Evolutionary conservation across 2,113 vertebrate genomes (phyloP).

Genomic region (Willisornis vidua): DNA sequence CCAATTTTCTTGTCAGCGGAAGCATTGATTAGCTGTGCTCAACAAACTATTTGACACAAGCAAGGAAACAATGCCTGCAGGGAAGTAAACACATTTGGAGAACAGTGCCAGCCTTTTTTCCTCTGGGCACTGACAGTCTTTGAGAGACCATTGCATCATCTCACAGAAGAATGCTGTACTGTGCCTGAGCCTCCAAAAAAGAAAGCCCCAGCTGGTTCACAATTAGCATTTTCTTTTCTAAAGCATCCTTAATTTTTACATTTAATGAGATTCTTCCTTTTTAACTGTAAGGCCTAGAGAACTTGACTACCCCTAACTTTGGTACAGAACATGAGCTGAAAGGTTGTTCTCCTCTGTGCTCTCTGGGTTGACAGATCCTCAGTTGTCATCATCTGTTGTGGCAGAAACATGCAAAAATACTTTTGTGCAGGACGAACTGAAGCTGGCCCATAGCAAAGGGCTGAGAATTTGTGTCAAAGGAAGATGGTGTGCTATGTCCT

Average conservation of each 20-base stretch:
- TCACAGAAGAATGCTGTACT: slow-evolving; percentile 36
- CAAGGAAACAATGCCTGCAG: slow-evolving; percentile 53
- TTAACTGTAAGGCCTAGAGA: neutral
- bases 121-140: slow-evolving; percentile 32
- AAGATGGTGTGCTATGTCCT: neutral
- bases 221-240: slow-evolving; percentile 33
- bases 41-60: slow-evolving; percentile 69
- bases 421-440: neutral
- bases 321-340: neutral
- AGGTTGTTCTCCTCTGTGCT: neutral
- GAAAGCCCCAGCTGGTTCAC: slow-evolving; percentile 30
- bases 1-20: slow-evolving; percentile 54
- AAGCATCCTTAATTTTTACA: slow-evolving; percentile 16
- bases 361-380: neutral
- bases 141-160: slow-evolving; percentile 56
- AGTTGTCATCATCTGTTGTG: neutral
- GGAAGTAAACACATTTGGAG: slow-evolving; percentile 62
- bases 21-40: slow-evolving; percentile 67
- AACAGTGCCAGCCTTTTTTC: slow-evolving; percentile 63
- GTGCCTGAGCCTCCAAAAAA: slow-evolving; percentile 13
- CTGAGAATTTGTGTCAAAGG: neutral
- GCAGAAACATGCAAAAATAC: neutral
- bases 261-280: slow-evolving; percentile 25
- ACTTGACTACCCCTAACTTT: neutral
- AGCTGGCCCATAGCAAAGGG: neutral